A percentile compares a stretch with the other conserved stretches of the same genome.
Conservation (phyloP, 2,797 vertebrate species). For the Helarctos malayanus region DNA sequence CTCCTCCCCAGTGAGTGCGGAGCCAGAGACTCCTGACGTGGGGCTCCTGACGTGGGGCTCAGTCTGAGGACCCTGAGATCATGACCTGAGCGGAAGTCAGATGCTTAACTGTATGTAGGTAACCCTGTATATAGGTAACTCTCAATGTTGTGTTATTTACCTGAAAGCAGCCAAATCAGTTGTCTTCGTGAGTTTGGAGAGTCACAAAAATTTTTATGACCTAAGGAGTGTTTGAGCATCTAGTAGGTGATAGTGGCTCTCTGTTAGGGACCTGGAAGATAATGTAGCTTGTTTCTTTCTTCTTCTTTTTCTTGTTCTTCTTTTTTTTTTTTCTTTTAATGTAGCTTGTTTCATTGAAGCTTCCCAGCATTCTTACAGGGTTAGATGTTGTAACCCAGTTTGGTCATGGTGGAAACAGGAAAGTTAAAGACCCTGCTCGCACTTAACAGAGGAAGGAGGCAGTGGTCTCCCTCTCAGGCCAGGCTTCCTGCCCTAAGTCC, state of each 20-base stretch:
- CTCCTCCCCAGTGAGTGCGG: not conserved
- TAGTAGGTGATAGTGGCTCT: not conserved
- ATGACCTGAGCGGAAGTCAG: not conserved
- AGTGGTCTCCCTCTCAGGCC: not conserved
- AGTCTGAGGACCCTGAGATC: not conserved
- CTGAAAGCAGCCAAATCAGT: not conserved
- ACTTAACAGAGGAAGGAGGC: not conserved
- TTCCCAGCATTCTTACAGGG: not conserved
- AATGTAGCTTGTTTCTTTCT: not conserved
- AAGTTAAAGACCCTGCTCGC: not conserved
- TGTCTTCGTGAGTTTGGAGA: constrained; percentile 35
- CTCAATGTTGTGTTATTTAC: not conserved
- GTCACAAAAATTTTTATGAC: constrained; percentile 48
- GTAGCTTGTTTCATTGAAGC: not conserved
- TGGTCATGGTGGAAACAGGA: not conserved
- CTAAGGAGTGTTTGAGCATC: not conserved
- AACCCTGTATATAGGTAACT: not conserved
- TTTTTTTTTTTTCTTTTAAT: not conserved
- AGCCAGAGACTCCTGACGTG: not conserved
- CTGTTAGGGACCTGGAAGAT: not conserved
- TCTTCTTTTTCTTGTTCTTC: too few species aligned
- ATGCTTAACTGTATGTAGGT: not conserved
- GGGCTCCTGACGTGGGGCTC: not conserved
- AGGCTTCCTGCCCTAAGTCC: not conserved
- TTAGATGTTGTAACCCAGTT: not conserved